Evolutionary conservation across 2,888 invertebrate species (phyloP).

Genomic region (Cosmopolites sordidus): DNA sequence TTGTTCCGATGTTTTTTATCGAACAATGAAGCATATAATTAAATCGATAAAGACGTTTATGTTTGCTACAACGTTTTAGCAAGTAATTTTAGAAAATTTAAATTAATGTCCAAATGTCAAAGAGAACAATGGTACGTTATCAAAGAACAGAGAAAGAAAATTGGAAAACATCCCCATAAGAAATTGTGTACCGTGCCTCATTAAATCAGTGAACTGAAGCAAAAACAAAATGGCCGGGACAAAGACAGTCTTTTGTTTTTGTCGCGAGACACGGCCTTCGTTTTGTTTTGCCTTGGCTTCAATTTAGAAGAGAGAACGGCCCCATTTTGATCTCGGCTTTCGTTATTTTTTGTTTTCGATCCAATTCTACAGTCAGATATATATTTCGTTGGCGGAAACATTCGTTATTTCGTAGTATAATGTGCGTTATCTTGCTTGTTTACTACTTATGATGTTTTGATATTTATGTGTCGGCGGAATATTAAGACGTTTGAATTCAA

Average conservation of each 20-base stretch:
- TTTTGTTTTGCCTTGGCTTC: conserved; percentile 21
- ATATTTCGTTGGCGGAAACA: not conserved
- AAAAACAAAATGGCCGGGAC: conserved; percentile 47
- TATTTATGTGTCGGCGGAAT: no score
- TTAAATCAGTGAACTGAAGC: conserved; percentile 47
- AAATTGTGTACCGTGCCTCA: conserved; percentile 36
- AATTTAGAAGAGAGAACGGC: conserved; percentile 12
- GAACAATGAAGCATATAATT: no score
- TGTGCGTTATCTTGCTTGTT: not conserved
- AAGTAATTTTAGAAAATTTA: no score
- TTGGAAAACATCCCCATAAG: conserved; percentile 11
- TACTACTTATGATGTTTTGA: no score
- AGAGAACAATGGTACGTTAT: no score
- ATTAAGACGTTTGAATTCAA: no score
- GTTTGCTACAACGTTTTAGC: no score
- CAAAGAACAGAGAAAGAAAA: no score
- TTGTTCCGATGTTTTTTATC: no score
- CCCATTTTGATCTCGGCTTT: conserved; percentile 1
- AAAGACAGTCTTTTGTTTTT: conserved; percentile 28
- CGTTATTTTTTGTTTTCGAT: not conserved
- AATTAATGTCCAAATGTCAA: no score
- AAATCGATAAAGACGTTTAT: no score
- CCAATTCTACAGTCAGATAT: not conserved
- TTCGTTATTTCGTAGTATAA: not conserved
- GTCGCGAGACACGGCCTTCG: conserved; percentile 18